These are phyloP conservation scores for Encarsia formosa DNA, from an alignment of 2,888 invertebrate genomes.

Conservation along the genomic window DNA sequence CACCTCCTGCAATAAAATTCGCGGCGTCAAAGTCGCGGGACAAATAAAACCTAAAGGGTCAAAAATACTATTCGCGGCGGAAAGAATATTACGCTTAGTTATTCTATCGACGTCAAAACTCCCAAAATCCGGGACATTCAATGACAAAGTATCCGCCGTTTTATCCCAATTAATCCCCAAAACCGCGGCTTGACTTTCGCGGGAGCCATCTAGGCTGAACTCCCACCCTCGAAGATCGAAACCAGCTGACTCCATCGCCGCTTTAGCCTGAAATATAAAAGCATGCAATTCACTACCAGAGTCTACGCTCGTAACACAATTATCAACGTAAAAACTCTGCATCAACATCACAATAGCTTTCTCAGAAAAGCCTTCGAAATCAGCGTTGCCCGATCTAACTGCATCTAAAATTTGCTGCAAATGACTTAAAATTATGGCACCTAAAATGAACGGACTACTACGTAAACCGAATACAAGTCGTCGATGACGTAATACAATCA, in stretches of 20 bases:
- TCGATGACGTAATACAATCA: slow-evolving; percentile 22
- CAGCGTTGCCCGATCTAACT: too few species aligned
- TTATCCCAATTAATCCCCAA: neutral
- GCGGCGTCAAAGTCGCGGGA: slow-evolving; percentile 4
- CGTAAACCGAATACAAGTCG: slow-evolving; percentile 32
- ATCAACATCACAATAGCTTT: neutral
- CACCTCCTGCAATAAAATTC: neutral
- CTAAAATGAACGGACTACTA: slow-evolving; percentile 31
- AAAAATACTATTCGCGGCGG: neutral
- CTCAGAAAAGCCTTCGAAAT: too few species aligned
- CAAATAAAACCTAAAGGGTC: slow-evolving; percentile 6
- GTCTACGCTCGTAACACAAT: neutral
- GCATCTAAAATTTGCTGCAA: neutral
- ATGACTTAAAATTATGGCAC: slow-evolving; percentile 27
- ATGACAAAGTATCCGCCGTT: slow-evolving; percentile 14
- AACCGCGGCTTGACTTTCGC: neutral
- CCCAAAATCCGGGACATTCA: slow-evolving; percentile 10
- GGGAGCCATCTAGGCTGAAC: neutral
- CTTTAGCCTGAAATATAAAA: neutral
- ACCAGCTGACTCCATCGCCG: neutral
- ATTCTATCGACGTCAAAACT: neutral
- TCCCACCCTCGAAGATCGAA: neutral
- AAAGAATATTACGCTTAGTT: neutral
- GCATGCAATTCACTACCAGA: neutral
- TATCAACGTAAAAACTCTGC: neutral